Percentiles rank a stretch among this genome's conserved stretches.
phyloP scores from a whole-genome alignment of 2,888 invertebrate genomes.

The Tachina grossa region DNA sequence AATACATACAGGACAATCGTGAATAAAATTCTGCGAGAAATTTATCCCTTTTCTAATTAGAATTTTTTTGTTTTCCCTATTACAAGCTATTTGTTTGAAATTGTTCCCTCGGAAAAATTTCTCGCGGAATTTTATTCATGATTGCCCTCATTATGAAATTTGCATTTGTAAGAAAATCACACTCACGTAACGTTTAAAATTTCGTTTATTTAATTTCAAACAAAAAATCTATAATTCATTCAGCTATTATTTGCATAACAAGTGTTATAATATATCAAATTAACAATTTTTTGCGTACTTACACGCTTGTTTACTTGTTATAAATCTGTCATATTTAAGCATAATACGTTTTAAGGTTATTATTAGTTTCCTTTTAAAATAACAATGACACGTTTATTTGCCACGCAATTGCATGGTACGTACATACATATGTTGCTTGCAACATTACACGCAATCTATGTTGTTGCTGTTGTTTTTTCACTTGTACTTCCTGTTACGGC shows the following conservation, averaged over 20 bases:
- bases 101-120: no score
- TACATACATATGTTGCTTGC: slow-evolving; percentile 66
- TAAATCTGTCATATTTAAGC: slow-evolving; percentile 57
- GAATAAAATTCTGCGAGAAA: no score
- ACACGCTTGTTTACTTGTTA: slow-evolving; percentile 30
- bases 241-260: slow-evolving; percentile 1
- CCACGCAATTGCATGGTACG: slow-evolving; percentile 59
- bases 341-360: slow-evolving; percentile 54
- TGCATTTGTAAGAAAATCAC: no score
- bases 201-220: neutral
- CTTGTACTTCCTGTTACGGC: neutral
- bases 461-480: neutral
- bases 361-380: slow-evolving; percentile 47
- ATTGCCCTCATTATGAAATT: no score
- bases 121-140: no score
- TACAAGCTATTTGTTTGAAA: no score
- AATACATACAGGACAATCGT: no score
- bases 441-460: slow-evolving; percentile 48
- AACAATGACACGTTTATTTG: slow-evolving; percentile 56
- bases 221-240: neutral
- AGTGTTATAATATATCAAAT: neutral
- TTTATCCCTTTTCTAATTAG: no score
- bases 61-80: no score
- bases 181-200: no score
- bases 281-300: neutral